These are phyloP conservation scores for Phyllotis vaccarum DNA, from an alignment of 2,797 vertebrate species.

Conservation along the genomic window DNA sequence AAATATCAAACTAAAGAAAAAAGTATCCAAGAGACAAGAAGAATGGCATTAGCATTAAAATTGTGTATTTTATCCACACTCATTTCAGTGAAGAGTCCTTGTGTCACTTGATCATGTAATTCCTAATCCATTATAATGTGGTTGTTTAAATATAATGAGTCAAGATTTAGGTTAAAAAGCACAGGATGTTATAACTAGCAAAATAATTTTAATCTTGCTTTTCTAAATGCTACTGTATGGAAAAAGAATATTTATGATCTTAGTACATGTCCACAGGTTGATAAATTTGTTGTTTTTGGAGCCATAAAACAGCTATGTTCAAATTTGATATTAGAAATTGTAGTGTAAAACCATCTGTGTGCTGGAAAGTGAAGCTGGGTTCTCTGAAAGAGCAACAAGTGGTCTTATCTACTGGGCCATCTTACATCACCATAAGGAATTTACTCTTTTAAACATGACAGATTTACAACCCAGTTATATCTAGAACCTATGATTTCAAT, in stretches of 20 bases:
- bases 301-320: neutral
- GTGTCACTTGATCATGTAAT: neutral
- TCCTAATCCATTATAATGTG: neutral
- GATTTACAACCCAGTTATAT: neutral
- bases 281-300: neutral
- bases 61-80: neutral
- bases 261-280: neutral
- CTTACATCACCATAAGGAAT: neutral
- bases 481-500: neutral
- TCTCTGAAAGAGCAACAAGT: neutral
- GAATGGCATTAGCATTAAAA: neutral
- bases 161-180: neutral
- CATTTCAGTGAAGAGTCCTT: neutral
- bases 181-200: neutral
- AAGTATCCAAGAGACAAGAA: neutral
- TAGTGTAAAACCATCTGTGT: accelerated
- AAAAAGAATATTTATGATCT: neutral
- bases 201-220: neutral
- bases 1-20: neutral
- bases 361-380: neutral
- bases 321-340: neutral
- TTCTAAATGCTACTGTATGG: neutral
- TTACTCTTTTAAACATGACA: neutral
- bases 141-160: neutral
- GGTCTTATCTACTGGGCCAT: neutral